Evolutionary conservation across 2,888 invertebrate species (phyloP).

Genomic region (Pedicia rivosa): DNA sequence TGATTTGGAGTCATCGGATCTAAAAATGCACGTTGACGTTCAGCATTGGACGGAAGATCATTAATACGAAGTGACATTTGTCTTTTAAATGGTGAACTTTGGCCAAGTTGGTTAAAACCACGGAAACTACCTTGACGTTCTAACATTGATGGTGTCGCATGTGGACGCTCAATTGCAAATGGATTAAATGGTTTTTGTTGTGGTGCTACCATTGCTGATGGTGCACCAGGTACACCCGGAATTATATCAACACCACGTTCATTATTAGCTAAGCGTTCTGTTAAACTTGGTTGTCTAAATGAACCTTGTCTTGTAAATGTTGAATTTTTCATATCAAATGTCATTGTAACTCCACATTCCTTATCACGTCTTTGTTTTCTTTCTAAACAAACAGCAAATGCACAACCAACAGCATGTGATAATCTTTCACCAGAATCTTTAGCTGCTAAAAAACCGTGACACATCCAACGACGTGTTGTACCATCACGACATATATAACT

Average conservation of each 20-base stretch:
- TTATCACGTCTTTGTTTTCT: conserved; percentile 95
- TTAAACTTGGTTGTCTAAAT: conserved; percentile 70
- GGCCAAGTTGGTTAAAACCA: conserved; percentile 62
- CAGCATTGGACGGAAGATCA: conserved; percentile 89
- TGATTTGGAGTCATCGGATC: conserved; percentile 23
- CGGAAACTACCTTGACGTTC: conserved; percentile 92
- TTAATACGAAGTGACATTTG: conserved; percentile 89
- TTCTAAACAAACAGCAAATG: conserved; percentile 95
- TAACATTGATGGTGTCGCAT: conserved; percentile 86
- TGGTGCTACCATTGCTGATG: conserved; percentile 28
- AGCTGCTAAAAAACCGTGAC: conserved; percentile 93
- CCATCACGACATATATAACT: conserved; percentile 99
- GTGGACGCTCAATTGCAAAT: conserved; percentile 88
- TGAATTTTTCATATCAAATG: conserved; percentile 74
- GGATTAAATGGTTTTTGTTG: conserved; percentile 63
- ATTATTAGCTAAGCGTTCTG: conserved; percentile 49
- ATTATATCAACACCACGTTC: conserved; percentile 32
- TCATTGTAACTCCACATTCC: conserved; percentile 88
- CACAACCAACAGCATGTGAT: conserved; percentile 98
- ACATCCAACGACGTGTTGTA: conserved; percentile 98
- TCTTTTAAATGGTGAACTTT: conserved; percentile 85
- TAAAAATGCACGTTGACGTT: conserved; percentile 44
- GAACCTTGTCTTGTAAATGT: conserved; percentile 89
- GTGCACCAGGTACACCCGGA: conserved; percentile 20
- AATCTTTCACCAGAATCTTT: conserved; percentile 94